phyloP scores from a whole-genome alignment of 2,113 vertebrate species.

The Poeciliopsis turrubarensis region DNA sequence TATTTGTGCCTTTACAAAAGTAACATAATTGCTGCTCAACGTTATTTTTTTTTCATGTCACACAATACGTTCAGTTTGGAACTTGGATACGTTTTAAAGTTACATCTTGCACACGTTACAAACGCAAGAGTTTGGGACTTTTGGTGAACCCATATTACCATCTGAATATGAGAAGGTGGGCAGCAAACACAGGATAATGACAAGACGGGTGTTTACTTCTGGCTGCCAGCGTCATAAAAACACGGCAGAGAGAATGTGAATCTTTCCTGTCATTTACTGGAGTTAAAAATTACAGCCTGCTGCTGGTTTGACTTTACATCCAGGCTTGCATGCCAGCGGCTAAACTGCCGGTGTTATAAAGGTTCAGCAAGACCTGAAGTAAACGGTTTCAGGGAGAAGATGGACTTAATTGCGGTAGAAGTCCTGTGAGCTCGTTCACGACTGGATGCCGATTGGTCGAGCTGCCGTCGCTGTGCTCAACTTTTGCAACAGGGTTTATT shows the following conservation, averaged over 20 bases:
- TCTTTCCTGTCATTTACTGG: background rate
- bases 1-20: no score
- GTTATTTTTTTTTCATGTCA: no score
- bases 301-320: background rate
- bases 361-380: background rate
- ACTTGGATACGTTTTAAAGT: no score
- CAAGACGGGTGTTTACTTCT: constrained; percentile 26
- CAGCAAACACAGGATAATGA: constrained; percentile 40
- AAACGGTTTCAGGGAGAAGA: background rate
- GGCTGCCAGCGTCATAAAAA: background rate
- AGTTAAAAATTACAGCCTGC: background rate
- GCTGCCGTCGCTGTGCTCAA: background rate
- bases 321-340: background rate
- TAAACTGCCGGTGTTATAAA: background rate
- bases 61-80: no score
- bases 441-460: background rate
- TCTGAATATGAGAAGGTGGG: constrained; percentile 48
- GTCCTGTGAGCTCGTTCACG: background rate
- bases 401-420: background rate
- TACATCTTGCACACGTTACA: background rate
- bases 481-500: no score
- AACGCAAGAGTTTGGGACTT: background rate
- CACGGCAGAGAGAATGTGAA: background rate
- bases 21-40: no score
- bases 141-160: constrained; percentile 24